These are phyloP conservation scores for Pterocles gutturalis DNA, from an alignment of 2,113 vertebrate species.

Conservation along the genomic window DNA sequence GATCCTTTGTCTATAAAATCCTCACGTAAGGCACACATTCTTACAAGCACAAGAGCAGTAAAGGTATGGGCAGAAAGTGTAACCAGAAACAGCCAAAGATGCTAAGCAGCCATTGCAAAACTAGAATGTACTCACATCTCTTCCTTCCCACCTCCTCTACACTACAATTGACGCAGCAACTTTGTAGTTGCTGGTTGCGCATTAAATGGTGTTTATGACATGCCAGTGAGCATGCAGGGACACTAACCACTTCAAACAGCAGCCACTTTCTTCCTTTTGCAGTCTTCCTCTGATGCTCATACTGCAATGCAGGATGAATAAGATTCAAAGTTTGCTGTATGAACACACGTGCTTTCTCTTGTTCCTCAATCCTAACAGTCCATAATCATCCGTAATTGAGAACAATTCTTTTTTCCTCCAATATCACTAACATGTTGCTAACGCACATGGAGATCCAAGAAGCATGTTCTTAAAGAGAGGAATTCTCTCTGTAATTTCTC, in stretches of 20 bases:
- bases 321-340: not conserved
- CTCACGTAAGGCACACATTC: not conserved
- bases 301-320: not conserved
- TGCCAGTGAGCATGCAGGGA: not conserved
- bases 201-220: not conserved
- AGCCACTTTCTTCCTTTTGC: not conserved
- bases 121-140: rapidly evolving
- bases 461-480: not conserved
- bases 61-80: not conserved
- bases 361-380: not conserved
- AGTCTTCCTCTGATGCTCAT: not conserved
- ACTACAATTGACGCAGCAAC: rapidly evolving
- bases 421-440: not conserved
- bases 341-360: not conserved
- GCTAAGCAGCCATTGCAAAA: not conserved
- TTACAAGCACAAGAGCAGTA: not conserved
- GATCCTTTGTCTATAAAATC: not conserved
- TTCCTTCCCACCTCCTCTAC: not conserved
- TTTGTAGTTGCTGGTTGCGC: not conserved
- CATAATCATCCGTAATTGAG: not conserved
- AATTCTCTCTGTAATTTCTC: not conserved
- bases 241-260: not conserved
- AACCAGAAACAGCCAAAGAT: not conserved
- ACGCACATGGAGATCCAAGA: not conserved
- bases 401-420: not conserved